Percentiles rank a stretch among this genome's conserved stretches.
Evolutionary conservation across 64 coral and sea anemone species (phyloP).

Genomic region (Stichodactyla mertensii): DNA sequence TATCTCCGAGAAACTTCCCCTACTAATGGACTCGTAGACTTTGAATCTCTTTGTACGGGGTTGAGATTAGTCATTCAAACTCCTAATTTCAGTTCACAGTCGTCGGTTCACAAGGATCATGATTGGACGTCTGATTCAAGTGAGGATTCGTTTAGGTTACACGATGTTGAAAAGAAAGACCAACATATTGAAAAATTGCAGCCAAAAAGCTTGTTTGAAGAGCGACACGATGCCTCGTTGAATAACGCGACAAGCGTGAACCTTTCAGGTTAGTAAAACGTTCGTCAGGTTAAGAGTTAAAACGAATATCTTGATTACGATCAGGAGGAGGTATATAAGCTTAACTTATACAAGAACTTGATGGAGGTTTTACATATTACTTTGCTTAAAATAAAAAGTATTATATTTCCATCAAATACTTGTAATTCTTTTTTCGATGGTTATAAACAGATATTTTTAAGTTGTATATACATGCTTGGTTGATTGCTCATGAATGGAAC

Average conservation of each 20-base stretch:
- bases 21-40: slow-evolving; percentile 73
- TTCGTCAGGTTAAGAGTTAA: no score
- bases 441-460: no score
- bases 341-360: no score
- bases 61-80: slow-evolving; percentile 48
- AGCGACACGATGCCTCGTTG: neutral
- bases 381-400: no score
- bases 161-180: slow-evolving; percentile 16
- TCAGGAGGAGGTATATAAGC: no score
- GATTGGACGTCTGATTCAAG: slow-evolving; percentile 63
- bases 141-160: slow-evolving; percentile 45
- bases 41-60: slow-evolving; percentile 84
- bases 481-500: no score
- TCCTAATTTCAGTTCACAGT: neutral
- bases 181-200: slow-evolving; percentile 50
- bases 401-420: no score
- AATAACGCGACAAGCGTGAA: neutral
- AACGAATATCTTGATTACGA: no score
- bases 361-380: no score
- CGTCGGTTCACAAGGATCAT: neutral
- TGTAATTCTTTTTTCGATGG: no score
- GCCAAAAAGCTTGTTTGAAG: slow-evolving; percentile 29
- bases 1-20: slow-evolving; percentile 70
- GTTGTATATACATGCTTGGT: no score
- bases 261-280: slow-evolving; percentile 1